Base-by-base conservation (phyloP, 2,888 invertebrate species). In the Sisyra nigra region DNA sequence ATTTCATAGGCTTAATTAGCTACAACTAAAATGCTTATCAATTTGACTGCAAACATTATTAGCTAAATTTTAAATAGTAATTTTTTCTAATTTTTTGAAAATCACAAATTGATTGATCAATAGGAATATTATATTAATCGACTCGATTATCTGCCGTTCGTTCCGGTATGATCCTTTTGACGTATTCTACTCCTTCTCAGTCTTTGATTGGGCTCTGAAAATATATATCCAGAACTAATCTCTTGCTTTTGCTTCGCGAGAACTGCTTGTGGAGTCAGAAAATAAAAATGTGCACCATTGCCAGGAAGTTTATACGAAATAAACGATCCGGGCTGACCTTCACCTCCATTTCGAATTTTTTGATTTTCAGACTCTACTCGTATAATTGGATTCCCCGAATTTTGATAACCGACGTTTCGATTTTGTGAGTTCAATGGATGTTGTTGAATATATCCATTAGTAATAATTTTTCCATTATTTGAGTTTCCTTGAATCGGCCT, bases 271-370 rank as follows among this genome's bases (percentile, higher is more conserved):
- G 83, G 82, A 44, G 82, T 81, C 46, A 82, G 62, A 65, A 83
- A 83, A 57, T 81, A 83, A 53, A 82, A 80, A 60, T 82, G 83
- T 0, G 81, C 81, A 8, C 80, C 79, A 51, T 80, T 80, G 1
- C 81, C 82, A 1, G 83, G 82, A 45, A 82, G 62, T 52, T 75
- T 65, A 59, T 82, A 83, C 8, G 81, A 78, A 49, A 82, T 76
- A 53, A 75, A 76, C 14, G 78, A 72, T n/a, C 71, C 72, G n/a
- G 65, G 63, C 47, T 64, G 58, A 33, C 66, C 66, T 46, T 65
- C 64, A 46, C 67, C 63, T 53, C 48, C 15, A 53, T 52, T 47
- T 56, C 50, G 35, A 57, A 48, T 44, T 44, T 38, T 46, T 42
- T 14, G 49, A 51, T 46, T 49, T 45, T 42, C 51, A 51, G 45